These are phyloP conservation scores for Brenthis hecate DNA, from an alignment of 2,888 invertebrate species.

Conservation along the genomic window DNA sequence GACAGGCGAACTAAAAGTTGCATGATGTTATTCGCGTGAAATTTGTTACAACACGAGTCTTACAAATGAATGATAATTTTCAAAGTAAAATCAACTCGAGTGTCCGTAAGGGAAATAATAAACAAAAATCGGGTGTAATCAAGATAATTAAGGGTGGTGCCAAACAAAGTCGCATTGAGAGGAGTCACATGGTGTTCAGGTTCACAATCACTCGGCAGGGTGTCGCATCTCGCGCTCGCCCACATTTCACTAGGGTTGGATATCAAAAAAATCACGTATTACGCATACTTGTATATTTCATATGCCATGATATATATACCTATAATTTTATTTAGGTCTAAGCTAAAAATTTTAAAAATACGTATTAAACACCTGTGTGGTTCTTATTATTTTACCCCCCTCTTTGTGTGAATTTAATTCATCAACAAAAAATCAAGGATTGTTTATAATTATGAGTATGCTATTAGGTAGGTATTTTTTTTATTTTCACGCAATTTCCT, in stretches of 20 bases:
- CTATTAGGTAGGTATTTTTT: too few species aligned
- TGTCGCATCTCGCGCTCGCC: constrained; percentile 53
- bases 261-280: constrained; percentile 15
- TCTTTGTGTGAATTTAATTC: too few species aligned
- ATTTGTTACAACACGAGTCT: not conserved
- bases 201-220: constrained; percentile 59
- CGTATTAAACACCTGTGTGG: too few species aligned
- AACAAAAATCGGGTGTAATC: constrained; percentile 33
- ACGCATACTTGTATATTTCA: constrained; percentile 7
- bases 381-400: too few species aligned
- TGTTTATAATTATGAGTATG: too few species aligned
- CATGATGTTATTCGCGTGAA: too few species aligned
- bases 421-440: too few species aligned
- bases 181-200: constrained; percentile 42
- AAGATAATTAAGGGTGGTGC: constrained; percentile 71
- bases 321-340: too few species aligned
- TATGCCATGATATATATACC: not conserved
- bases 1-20: too few species aligned
- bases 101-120: not conserved
- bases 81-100: not conserved
- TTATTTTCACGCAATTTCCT: too few species aligned
- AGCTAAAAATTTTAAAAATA: too few species aligned
- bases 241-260: constrained; percentile 57
- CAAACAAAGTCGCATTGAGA: constrained; percentile 65
- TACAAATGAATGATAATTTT: not conserved